Evolutionary conservation across 2,113 vertebrate species (phyloP), one percentile per base, ranked within the genome.

Genomic region (Paramormyrops kingsleyae): DNA sequence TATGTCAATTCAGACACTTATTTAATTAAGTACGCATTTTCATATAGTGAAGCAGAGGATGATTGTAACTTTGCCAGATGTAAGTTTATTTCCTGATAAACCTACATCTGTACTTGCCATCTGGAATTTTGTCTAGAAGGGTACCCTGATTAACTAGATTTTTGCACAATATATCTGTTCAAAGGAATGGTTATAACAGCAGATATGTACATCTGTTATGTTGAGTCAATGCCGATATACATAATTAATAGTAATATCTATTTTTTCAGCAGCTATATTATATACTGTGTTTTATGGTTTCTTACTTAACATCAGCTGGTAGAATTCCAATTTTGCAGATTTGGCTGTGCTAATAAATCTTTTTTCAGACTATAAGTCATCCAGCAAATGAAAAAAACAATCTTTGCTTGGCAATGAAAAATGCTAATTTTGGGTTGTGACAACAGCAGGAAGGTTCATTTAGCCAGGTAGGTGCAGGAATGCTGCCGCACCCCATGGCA

Each of bases 61-160:
- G 83, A 13, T 4, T 83, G 17, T 44, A 83, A 24, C 77, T 83
- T 83, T 47, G 83, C 83, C 83, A 84, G 83, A 47, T 84, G 83
- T 47, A 47, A 84, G 44, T 84, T 44, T 84, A 47, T 84, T 47
- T 84, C 44, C 83, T 84, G 44, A 84, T 84, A 84, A 47, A 84
- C 83, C 19, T 47, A 84, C 83, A 84, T 84, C 83, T 84, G 83
- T 84, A 84, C 42, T n/a, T 24, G 21, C 44, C 83, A 84, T 84
- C 83, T 84, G 83, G 83, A 84, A 47, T 84, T 84, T 47, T 44
- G 44, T 47, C 42, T 84, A 21, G 39, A 84, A 84, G 44, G 44
- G 24, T 84, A 13, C 21, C 19, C 83, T n/a, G 8, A 84, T 84
- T 46, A 84, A 46, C 83, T 84, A 47, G 83, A 47, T 47, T 47